A percentile compares a stretch with the other conserved stretches of the same genome.
Conservation (phyloP, 1,140 invertebrate genomes). For the Hyles vespertilio region DNA sequence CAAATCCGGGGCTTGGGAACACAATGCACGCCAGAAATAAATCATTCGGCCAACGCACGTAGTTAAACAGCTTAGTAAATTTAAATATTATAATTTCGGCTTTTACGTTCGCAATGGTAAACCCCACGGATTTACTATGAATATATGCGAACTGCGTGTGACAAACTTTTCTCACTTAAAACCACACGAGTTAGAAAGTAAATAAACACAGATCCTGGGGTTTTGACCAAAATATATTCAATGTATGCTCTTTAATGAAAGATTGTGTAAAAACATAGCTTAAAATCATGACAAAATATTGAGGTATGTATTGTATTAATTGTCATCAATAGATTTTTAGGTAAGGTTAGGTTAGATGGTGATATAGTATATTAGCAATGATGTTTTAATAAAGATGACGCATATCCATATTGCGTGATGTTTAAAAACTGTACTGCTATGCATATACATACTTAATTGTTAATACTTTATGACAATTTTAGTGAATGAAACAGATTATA, state of each 20-base stretch:
- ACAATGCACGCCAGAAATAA: slow-evolving; percentile 29
- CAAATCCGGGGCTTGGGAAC: background rate
- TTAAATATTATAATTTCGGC: slow-evolving; percentile 35
- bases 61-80: slow-evolving; percentile 34
- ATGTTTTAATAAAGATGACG: too few species aligned
- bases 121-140: slow-evolving; percentile 11
- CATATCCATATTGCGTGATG: too few species aligned
- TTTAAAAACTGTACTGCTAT: too few species aligned
- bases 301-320: too few species aligned
- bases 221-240: slow-evolving; percentile 10
- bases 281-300: too few species aligned
- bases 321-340: too few species aligned
- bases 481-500: too few species aligned
- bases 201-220: background rate
- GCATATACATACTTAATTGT: too few species aligned
- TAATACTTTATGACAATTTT: too few species aligned
- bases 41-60: slow-evolving; percentile 23
- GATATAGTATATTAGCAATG: too few species aligned
- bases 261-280: too few species aligned
- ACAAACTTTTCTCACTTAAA: slow-evolving; percentile 5
- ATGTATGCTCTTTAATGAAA: slow-evolving; percentile 6
- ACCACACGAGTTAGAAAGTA: background rate
- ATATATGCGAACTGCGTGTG: background rate
- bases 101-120: slow-evolving; percentile 12
- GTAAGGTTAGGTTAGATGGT: too few species aligned